phyloP scores from a whole-genome alignment of 2,797 vertebrate species.

The Oryzias sinensis region DNA sequence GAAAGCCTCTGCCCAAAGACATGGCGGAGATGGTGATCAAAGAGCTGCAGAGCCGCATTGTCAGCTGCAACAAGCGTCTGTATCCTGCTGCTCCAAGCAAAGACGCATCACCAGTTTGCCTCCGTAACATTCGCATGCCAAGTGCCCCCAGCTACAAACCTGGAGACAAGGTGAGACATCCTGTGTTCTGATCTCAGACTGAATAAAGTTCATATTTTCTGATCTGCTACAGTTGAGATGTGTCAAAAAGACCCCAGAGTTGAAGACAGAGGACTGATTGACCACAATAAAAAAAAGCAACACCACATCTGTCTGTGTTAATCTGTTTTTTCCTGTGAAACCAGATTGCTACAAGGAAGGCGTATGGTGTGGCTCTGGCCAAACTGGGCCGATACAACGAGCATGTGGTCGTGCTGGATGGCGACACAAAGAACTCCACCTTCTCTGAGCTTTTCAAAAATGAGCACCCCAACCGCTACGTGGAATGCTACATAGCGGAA shows the following conservation, averaged over 20 bases:
- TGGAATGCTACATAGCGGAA: slow-evolving; percentile 95
- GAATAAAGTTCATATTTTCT: not conserved
- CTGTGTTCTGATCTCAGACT: not conserved
- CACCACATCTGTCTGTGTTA: not conserved
- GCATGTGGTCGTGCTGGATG: slow-evolving; percentile 87
- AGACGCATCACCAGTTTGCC: slow-evolving; percentile 82
- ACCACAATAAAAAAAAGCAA: not conserved
- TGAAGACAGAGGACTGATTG: too few species aligned
- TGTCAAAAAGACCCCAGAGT: too few species aligned
- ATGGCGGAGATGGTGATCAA: slow-evolving; percentile 87
- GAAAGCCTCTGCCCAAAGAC: slow-evolving; percentile 90
- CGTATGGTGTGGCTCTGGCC: slow-evolving; percentile 87
- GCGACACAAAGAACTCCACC: slow-evolving; percentile 95
- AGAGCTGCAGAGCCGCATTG: slow-evolving; percentile 84
- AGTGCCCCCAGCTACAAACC: slow-evolving; percentile 88
- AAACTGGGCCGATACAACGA: slow-evolving; percentile 89
- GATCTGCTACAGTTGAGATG: too few species aligned
- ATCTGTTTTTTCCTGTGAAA: not conserved
- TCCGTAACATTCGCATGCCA: slow-evolving; percentile 88
- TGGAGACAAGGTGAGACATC: slow-evolving; percentile 85
- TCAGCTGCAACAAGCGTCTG: slow-evolving; percentile 89
- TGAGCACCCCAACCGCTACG: slow-evolving; percentile 88
- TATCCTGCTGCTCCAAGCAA: slow-evolving; percentile 83
- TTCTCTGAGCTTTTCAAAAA: slow-evolving; percentile 92
- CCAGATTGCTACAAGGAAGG: slow-evolving; percentile 92